Evolutionary conservation across 1,140 invertebrate species (phyloP).

Genomic region (Sipha flava): DNA sequence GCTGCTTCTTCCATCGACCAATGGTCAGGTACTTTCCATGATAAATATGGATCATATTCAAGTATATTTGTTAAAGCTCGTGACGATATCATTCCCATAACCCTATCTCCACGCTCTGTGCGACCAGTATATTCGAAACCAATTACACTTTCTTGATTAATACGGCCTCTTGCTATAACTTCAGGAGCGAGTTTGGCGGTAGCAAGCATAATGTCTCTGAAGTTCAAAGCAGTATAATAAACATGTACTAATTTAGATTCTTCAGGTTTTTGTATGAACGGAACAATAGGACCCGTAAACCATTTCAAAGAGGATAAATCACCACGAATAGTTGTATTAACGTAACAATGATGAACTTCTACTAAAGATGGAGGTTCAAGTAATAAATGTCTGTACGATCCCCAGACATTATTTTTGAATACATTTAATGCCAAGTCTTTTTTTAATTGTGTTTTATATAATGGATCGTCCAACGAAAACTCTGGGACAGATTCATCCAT

Average conservation of each 20-base stretch:
- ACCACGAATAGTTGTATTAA: conserved; percentile 67
- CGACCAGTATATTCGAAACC: conserved; percentile 67
- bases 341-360: conserved; percentile 58
- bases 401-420: conserved; percentile 64
- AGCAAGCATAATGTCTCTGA: conserved; percentile 69
- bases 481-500: conserved; percentile 55
- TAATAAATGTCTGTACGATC: conserved; percentile 64
- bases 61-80: conserved; percentile 54
- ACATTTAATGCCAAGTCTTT: conserved; percentile 78
- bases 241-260: conserved; percentile 40
- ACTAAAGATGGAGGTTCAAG: conserved; percentile 46
- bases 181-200: conserved; percentile 62
- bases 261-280: conserved; percentile 44
- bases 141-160: conserved; percentile 50
- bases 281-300: conserved; percentile 56
- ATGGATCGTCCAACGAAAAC: conserved; percentile 54
- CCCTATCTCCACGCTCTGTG: conserved; percentile 47
- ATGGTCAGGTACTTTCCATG: conserved; percentile 69
- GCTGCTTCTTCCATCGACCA: conserved; percentile 83
- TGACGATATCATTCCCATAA: conserved; percentile 59
- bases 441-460: conserved; percentile 57
- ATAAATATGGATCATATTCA: conserved; percentile 51
- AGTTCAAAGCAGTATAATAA: conserved; percentile 62
- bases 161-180: conserved; percentile 49
- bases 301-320: conserved; percentile 78